phyloP scores from a whole-genome alignment of 2,113 vertebrate genomes.

The Zapus hudsonius region DNA sequence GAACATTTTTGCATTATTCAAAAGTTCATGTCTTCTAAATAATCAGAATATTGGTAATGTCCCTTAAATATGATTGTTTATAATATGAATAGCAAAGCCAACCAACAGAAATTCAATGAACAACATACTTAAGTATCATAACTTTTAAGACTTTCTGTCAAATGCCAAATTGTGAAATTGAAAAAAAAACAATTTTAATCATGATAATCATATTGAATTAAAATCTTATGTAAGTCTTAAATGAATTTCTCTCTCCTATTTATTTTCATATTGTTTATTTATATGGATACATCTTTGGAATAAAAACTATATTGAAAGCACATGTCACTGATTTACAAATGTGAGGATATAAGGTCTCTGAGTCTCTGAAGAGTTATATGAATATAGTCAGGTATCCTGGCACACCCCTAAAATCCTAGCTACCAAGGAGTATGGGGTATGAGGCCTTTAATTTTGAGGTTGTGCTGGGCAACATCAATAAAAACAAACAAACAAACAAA shows the following conservation, averaged over 20 bases:
- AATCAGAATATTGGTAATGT: no score
- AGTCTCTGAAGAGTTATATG: slow-evolving; percentile 4
- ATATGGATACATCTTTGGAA: not conserved
- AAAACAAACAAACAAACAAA: no score
- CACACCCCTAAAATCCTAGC: not conserved
- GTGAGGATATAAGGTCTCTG: not conserved
- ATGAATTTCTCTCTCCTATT: not conserved
- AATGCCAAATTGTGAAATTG: not conserved
- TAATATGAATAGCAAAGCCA: slow-evolving; percentile 1
- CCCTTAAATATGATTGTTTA: no score
- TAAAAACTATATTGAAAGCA: not conserved
- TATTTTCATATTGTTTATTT: not conserved
- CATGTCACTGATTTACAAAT: not conserved
- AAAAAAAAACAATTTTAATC: slow-evolving; percentile 1
- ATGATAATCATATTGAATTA: slow-evolving; percentile 6
- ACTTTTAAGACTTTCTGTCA: not conserved
- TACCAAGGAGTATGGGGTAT: not conserved
- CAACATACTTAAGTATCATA: not conserved
- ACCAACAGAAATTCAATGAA: not conserved
- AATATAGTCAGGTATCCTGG: not conserved
- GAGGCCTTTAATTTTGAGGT: no score
- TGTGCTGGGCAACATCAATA: no score
- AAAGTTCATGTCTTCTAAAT: no score
- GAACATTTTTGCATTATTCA: no score
- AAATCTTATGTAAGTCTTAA: not conserved